phyloP scores from a whole-genome alignment of 2,888 invertebrate species.

The Parnassius orleans region DNA sequence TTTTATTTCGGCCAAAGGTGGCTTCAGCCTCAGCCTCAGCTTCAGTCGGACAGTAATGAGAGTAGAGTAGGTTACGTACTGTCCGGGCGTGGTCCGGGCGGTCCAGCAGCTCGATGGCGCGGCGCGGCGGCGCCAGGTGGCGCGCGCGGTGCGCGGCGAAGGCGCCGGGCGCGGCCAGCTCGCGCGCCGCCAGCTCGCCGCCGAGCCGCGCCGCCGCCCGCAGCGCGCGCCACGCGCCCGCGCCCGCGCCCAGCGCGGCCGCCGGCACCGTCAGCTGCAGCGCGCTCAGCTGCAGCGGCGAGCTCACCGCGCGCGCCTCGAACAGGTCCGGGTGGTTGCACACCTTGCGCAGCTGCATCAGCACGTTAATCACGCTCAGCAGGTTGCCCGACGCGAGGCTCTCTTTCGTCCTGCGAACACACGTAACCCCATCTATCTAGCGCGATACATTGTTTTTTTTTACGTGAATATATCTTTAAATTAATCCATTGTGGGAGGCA shows the following conservation, averaged over 20 bases:
- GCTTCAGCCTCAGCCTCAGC: too few species aligned
- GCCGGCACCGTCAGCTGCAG: constrained; percentile 86
- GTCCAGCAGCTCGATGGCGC: constrained; percentile 66
- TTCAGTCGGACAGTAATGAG: too few species aligned
- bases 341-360: constrained; percentile 98
- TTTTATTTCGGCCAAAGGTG: too few species aligned
- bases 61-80: too few species aligned
- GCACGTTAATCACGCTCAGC: constrained; percentile 96
- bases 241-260: constrained; percentile 86
- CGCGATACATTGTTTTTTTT: too few species aligned
- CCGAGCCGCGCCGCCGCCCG: constrained; percentile 85
- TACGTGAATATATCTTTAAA: too few species aligned
- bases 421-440: too few species aligned
- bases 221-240: constrained; percentile 84
- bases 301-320: constrained; percentile 96
- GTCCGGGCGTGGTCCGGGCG: constrained; percentile 80
- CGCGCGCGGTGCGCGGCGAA: constrained; percentile 92
- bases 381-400: constrained; percentile 96
- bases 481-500: too few species aligned
- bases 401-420: constrained; percentile 89
- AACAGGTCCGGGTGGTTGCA: constrained; percentile 99
- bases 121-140: constrained; percentile 85
- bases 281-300: constrained; percentile 95
- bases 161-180: constrained; percentile 87
- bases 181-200: constrained; percentile 82